Percentiles rank a stretch among this genome's conserved stretches.
Evolutionary conservation across 64 coral and sea anemone species (phyloP).

Genomic region (Pachyseris speciosa): DNA sequence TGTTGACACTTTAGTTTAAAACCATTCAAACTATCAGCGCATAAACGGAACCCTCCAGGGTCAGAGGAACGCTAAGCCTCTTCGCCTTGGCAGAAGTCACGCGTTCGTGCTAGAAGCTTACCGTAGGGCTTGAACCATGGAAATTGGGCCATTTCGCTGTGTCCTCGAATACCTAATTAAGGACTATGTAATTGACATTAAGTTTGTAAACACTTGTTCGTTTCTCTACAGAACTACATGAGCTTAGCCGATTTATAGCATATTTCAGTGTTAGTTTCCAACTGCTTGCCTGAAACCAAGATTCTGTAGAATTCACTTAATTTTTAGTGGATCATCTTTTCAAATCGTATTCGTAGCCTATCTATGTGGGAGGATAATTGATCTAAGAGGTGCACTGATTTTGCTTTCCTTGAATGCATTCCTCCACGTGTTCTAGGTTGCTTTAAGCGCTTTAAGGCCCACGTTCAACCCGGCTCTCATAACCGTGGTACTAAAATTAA

Average conservation of each 20-base stretch:
- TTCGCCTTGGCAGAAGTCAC: constrained; percentile 8
- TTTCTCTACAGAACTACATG: no score
- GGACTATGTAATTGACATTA: background rate
- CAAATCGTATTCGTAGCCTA: no score
- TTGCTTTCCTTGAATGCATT: background rate
- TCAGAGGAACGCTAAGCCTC: background rate
- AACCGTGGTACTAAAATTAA: background rate
- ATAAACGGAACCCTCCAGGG: background rate
- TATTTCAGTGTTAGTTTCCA: no score
- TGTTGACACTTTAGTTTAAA: no score
- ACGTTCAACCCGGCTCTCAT: background rate
- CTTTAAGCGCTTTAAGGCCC: no score
- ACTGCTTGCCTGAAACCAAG: no score
- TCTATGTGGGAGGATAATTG: background rate
- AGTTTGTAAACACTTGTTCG: background rate
- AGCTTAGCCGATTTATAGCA: no score
- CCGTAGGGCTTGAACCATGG: background rate
- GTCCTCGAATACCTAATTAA: background rate
- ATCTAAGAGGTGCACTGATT: no score
- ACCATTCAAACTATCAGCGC: no score
- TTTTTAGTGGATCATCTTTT: no score
- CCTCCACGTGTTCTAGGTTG: background rate
- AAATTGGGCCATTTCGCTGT: background rate
- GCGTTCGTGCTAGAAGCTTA: background rate
- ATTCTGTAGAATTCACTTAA: no score